A percentile compares a stretch with the other conserved stretches of the same genome.
These are phyloP conservation scores for Amitus sp. DNA, from an alignment of 2,888 invertebrate genomes.

Conservation along the genomic window DNA sequence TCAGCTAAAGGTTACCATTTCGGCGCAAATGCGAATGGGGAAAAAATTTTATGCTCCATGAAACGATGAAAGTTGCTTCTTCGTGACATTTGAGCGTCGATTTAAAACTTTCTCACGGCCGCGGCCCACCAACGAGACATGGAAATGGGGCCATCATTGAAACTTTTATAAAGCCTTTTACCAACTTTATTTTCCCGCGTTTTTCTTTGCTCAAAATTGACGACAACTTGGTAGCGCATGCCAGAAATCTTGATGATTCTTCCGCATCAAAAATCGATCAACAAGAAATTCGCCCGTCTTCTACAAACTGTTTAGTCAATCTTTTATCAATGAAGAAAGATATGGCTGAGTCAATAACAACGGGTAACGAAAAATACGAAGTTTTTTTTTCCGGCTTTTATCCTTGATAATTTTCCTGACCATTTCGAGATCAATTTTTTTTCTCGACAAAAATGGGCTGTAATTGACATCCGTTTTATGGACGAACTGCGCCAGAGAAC, in stretches of 20 bases:
- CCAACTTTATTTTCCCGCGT: too few species aligned
- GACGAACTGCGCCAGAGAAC: constrained; percentile 9
- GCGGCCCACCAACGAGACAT: constrained; percentile 6
- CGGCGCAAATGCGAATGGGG: constrained; percentile 20
- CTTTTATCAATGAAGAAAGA: too few species aligned
- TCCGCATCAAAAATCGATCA: too few species aligned
- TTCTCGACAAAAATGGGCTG: constrained; percentile 29
- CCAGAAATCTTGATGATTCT: too few species aligned
- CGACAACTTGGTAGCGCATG: too few species aligned
- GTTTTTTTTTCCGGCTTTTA: neutral
- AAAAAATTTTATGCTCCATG: constrained; percentile 20
- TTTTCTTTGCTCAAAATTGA: neutral
- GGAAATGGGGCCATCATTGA: neutral
- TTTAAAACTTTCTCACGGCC: constrained; percentile 5
- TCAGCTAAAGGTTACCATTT: constrained; percentile 27
- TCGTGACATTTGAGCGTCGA: constrained; percentile 4
- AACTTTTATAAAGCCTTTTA: neutral
- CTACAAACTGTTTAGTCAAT: neutral
- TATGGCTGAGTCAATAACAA: too few species aligned
- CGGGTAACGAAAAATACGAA: too few species aligned
- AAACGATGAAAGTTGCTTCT: constrained; percentile 6
- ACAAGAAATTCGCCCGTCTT: neutral
- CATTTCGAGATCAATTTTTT: constrained; percentile 32
- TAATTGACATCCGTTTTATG: constrained; percentile 43
- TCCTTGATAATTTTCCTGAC: neutral